Base-by-base conservation (phyloP, 2,797 vertebrate genomes). In the Alca torda region DNA sequence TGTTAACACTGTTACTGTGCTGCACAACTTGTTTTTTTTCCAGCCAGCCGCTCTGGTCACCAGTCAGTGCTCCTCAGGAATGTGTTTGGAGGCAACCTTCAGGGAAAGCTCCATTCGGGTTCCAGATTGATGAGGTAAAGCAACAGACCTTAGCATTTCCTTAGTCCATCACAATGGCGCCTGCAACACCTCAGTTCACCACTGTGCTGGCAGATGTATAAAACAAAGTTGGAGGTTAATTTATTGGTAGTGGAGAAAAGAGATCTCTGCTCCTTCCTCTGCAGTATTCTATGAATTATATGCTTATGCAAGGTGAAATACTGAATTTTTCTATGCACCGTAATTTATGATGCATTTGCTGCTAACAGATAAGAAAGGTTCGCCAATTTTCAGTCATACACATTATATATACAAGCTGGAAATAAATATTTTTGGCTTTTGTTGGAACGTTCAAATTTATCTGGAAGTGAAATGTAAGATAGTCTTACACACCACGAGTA, bases 121-220 rank as follows among this genome's bases (percentile, higher is more conserved):
- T 86, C 96, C 95, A 98, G 98, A 98, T 96, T 97, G 98, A 98
- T 98, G 98, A 97, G 96, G 97, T 63, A 96, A 97, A 96, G 97
- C 97, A 97, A 96, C 96, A 94, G 95, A 98, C 97, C 97, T 97
- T 97, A 96, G 92, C 95, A 39, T 96, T 73, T 57, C 90, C 95
- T 96, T 91, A 91, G 87, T 95, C 84, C 74, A 97, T 98, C 94
- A 93, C 97, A 80, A 96, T 90, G 95, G 95, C 84, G 95, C 97
- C 97, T 96, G 97, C 88, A 97, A 95, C 90, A 96, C 96, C 94
- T 96, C 94, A 90, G 93, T 94, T 94, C 95, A 94, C 97, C 93
- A 91, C 93, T 82, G 96, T 93, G 68, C 88, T 95, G 94, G 92
- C 93, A 89, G 95, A 96, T 95, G 89, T 46, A 84, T 92, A 93